These are phyloP conservation scores for Meteorus colon DNA, from an alignment of 2,888 invertebrate species.

Conservation along the genomic window DNA sequence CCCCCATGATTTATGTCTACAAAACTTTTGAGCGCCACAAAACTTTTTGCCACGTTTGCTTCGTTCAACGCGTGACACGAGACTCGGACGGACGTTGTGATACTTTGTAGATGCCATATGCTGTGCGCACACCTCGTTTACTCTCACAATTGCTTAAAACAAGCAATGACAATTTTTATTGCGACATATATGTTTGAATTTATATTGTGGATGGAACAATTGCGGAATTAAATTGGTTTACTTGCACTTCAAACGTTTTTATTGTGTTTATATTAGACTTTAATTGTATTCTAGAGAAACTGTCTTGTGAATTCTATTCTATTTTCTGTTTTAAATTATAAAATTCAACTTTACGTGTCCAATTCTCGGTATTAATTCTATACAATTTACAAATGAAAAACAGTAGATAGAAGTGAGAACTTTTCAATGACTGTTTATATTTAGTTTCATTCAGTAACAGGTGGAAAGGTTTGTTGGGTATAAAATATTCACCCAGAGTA, in stretches of 20 bases:
- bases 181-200: background rate
- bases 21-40: constrained; percentile 39
- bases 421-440: too few species aligned
- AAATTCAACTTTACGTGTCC: too few species aligned
- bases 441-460: too few species aligned
- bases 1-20: constrained; percentile 52
- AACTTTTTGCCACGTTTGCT: constrained; percentile 50
- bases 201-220: background rate
- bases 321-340: too few species aligned
- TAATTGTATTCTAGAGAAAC: too few species aligned
- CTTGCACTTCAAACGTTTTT: background rate
- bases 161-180: constrained; percentile 17
- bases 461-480: too few species aligned
- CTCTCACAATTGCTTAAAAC: constrained; percentile 17
- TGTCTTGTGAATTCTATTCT: too few species aligned
- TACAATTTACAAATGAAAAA: too few species aligned
- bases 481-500: too few species aligned
- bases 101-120: constrained; percentile 44
- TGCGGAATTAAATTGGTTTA: background rate
- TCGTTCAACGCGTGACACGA: constrained; percentile 45
- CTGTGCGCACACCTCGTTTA: constrained; percentile 31
- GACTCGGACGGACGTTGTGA: constrained; percentile 34
- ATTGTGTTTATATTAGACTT: background rate
- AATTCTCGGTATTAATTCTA: too few species aligned
- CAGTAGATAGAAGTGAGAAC: too few species aligned